phyloP scores from a whole-genome alignment of 2,113 vertebrate species.

The Podocnemis expansa region DNA sequence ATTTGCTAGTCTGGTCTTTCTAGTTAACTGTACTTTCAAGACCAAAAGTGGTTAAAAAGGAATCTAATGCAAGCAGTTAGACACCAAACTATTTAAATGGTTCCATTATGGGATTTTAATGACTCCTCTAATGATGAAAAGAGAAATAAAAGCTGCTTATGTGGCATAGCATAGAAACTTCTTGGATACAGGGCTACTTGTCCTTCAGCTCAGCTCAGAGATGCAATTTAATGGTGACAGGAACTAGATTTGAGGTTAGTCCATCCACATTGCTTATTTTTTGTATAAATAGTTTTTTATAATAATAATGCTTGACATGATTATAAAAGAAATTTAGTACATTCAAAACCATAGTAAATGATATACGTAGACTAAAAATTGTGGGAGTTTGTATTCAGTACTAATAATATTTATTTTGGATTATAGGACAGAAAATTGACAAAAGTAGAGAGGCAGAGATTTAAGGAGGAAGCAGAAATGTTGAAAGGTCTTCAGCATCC shows the following conservation, averaged over 20 bases:
- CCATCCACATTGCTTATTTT: neutral
- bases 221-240: neutral
- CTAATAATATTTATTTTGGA: neutral
- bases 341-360: neutral
- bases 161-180: neutral
- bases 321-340: neutral
- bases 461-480: constrained; percentile 99
- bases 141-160: neutral
- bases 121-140: neutral
- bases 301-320: neutral
- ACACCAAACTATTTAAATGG: neutral
- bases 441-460: constrained; percentile 93
- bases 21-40: neutral
- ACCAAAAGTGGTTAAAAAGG: neutral
- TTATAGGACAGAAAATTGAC: constrained; percentile 93
- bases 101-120: constrained; percentile 4
- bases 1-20: neutral
- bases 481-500: constrained; percentile 97
- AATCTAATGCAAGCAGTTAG: neutral
- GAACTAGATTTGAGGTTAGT: neutral
- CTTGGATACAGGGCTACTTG: neutral
- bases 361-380: neutral
- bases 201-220: neutral
- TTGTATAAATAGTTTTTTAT: constrained; percentile 49
- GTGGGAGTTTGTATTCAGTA: accelerated